phyloP scores from a whole-genome alignment of 2,113 vertebrate species.

The Felis chaus region DNA sequence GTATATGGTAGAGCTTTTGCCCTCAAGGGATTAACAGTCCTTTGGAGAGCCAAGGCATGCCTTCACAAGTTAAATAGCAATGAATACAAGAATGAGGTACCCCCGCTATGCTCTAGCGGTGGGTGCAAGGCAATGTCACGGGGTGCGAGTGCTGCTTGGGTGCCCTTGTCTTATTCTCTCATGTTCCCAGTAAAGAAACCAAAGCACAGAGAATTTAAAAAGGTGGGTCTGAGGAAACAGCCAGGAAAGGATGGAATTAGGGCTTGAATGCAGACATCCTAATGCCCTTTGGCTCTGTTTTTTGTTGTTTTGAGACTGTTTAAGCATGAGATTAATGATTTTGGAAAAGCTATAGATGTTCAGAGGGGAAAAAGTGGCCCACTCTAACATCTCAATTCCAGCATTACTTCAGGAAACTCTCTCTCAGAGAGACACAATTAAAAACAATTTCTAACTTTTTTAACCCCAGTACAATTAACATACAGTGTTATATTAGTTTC shows the following conservation, averaged over 20 bases:
- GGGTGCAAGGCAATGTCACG: background rate
- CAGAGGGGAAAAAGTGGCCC: background rate
- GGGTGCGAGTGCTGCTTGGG: background rate
- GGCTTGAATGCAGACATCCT: background rate
- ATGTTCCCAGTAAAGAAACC: background rate
- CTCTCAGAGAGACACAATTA: background rate
- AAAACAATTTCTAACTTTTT: background rate
- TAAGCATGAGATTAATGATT: background rate
- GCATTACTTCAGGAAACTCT: background rate
- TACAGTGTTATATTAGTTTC: background rate
- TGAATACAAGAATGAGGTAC: background rate
- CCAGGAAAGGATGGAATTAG: background rate
- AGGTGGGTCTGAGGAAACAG: background rate
- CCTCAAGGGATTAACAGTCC: constrained; percentile 43
- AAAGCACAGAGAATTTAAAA: background rate
- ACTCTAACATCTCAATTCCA: background rate
- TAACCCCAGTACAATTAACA: background rate
- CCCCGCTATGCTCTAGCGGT: background rate
- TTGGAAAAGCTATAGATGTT: background rate
- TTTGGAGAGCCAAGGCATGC: background rate
- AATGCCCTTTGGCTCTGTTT: background rate
- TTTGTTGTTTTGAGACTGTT: background rate
- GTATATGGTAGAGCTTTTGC: constrained; percentile 45
- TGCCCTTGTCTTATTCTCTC: background rate
- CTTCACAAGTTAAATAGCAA: constrained; percentile 7